Conservation (phyloP, 2,797 vertebrate species). For the Sparus aurata region DNA sequence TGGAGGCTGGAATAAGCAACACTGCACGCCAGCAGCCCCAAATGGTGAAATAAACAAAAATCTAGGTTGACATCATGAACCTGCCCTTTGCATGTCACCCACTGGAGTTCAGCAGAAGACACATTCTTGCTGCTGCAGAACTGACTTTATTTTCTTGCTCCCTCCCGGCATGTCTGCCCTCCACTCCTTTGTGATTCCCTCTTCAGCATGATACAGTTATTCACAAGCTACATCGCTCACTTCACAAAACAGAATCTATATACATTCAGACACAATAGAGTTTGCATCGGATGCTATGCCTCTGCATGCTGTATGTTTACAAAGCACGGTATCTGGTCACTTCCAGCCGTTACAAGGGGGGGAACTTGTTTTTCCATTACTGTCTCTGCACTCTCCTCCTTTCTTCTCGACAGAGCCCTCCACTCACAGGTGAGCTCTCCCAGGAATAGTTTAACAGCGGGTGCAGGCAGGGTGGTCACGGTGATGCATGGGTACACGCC, state of each 20-base stretch:
- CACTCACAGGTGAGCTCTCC: conserved; percentile 65
- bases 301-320: conserved; percentile 12
- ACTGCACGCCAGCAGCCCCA: background rate
- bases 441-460: conserved; percentile 57
- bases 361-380: conserved; percentile 50
- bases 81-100: background rate
- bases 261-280: conserved; percentile 4
- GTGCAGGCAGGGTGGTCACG: conserved; percentile 63
- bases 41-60: background rate
- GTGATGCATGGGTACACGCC: conserved; percentile 64
- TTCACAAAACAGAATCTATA: conserved; percentile 1
- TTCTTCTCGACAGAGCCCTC: conserved; percentile 44
- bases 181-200: background rate
- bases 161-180: background rate
- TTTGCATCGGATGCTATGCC: conserved; percentile 1
- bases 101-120: background rate
- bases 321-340: conserved; percentile 34
- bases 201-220: conserved; percentile 1
- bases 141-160: background rate
- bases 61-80: background rate
- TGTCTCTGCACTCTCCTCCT: conserved; percentile 18
- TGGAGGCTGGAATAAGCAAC: background rate
- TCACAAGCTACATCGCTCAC: background rate
- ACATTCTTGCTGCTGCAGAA: background rate
- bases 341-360: conserved; percentile 18